A percentile compares a stretch with the other conserved stretches of the same genome.
These are phyloP conservation scores for Cranoglanis bouderius DNA, from an alignment of 2,113 vertebrate species.

Conservation along the genomic window DNA sequence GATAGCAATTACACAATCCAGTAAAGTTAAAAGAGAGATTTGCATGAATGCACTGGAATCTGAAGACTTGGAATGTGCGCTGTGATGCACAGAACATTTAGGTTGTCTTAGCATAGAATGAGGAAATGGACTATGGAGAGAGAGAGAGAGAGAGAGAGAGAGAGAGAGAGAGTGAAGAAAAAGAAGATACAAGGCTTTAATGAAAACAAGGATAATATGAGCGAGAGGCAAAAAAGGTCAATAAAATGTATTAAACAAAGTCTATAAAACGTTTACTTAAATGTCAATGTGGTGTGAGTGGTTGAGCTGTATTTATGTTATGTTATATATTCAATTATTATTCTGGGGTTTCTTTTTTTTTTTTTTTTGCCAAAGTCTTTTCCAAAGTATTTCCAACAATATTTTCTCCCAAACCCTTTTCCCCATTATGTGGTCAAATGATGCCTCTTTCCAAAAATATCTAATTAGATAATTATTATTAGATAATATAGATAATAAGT, in stretches of 20 bases:
- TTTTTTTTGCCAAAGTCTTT: neutral
- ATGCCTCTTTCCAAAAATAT: slow-evolving; percentile 18
- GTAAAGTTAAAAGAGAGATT: slow-evolving; percentile 36
- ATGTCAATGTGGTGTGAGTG: neutral
- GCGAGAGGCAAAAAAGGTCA: neutral
- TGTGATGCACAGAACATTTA: slow-evolving; percentile 12
- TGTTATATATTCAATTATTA: slow-evolving; percentile 6
- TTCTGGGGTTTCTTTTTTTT: neutral
- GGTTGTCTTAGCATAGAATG: slow-evolving; percentile 20
- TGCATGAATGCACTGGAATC: slow-evolving; percentile 28
- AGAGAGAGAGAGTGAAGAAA: neutral
- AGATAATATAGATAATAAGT: no score
- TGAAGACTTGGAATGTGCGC: slow-evolving; percentile 6
- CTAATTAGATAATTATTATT: slow-evolving; percentile 20
- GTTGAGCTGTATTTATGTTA: slow-evolving; percentile 11
- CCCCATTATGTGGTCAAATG: slow-evolving; percentile 32
- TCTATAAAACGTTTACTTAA: neutral
- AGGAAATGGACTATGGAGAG: neutral
- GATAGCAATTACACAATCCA: slow-evolving; percentile 54
- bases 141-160: neutral
- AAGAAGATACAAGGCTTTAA: neutral
- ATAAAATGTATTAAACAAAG: slow-evolving; percentile 2
- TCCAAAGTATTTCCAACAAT: slow-evolving; percentile 6
- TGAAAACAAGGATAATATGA: neutral
- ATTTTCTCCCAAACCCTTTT: neutral